Evolutionary conservation across 64 coral and sea anemone genomes (phyloP).

Genomic region (Actinia tenebrosa): DNA sequence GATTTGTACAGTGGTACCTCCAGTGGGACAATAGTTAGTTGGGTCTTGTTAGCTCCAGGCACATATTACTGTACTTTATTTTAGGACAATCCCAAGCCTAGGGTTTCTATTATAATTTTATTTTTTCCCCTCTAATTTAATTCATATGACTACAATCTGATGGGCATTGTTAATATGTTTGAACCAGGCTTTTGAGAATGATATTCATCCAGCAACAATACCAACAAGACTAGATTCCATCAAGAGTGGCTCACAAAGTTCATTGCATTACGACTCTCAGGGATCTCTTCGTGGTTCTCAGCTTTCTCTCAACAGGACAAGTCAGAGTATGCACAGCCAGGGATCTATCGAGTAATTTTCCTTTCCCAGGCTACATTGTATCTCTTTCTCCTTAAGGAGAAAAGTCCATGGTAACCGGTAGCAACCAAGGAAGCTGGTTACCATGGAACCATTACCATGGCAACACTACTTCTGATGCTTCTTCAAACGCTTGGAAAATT

Average conservation of each 20-base stretch:
- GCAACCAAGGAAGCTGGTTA: background rate
- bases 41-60: too few relatives aligned
- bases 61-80: too few relatives aligned
- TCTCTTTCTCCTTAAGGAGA: background rate
- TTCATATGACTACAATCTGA: too few relatives aligned
- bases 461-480: background rate
- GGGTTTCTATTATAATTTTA: too few relatives aligned
- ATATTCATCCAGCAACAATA: conserved; percentile 33
- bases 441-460: background rate
- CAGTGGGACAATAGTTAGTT: too few relatives aligned
- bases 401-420: background rate
- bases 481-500: background rate
- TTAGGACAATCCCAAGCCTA: too few relatives aligned
- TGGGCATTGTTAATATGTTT: too few relatives aligned
- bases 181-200: conserved; percentile 74
- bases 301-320: conserved; percentile 63
- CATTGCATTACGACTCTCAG: conserved; percentile 77
- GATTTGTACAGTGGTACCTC: too few relatives aligned
- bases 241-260: conserved; percentile 63
- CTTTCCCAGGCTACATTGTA: background rate
- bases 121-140: too few relatives aligned
- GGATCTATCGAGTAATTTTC: conserved; percentile 2
- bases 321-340: conserved; percentile 46
- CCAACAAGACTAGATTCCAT: conserved; percentile 47
- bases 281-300: conserved; percentile 75